phyloP scores from a whole-genome alignment of 2,888 invertebrate genomes.

The Chrysomela aeneicollis region DNA sequence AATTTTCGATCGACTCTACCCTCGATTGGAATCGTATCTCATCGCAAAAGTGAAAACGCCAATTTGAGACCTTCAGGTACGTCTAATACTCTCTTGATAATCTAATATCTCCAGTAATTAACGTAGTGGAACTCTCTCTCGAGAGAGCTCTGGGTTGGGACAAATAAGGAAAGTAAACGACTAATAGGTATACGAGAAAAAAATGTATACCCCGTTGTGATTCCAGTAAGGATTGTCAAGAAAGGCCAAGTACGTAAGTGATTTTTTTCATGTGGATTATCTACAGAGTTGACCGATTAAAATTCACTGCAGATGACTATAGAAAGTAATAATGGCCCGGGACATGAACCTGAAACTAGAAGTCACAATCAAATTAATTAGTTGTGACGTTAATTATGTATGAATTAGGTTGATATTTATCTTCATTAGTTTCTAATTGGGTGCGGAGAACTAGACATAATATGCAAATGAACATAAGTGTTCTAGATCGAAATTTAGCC shows the following conservation, averaged over 20 bases:
- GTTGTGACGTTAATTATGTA: too few relatives aligned
- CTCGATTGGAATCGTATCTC: background rate
- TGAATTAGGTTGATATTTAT: too few relatives aligned
- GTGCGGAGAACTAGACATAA: too few relatives aligned
- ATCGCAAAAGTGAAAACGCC: constrained; percentile 1
- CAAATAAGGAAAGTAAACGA: constrained; percentile 18
- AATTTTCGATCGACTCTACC: background rate
- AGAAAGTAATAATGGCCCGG: too few relatives aligned
- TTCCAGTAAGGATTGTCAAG: background rate
- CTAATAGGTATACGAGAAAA: constrained; percentile 1
- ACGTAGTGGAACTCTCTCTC: background rate
- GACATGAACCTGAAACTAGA: too few relatives aligned
- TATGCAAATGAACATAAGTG: too few relatives aligned
- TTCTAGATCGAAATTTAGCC: too few relatives aligned
- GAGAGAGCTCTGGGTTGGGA: constrained; percentile 19
- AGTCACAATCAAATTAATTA: too few relatives aligned
- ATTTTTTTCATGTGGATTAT: too few relatives aligned
- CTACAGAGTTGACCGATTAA: too few relatives aligned
- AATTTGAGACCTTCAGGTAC: background rate
- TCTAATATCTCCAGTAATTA: constrained; percentile 13
- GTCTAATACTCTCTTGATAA: constrained; percentile 6
- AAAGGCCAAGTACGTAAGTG: background rate
- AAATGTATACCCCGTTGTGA: background rate
- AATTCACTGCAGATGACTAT: too few relatives aligned
- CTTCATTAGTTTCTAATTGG: too few relatives aligned